These are phyloP conservation scores for Schizaphis graminum DNA, from an alignment of 2,888 invertebrate species.

Conservation along the genomic window DNA sequence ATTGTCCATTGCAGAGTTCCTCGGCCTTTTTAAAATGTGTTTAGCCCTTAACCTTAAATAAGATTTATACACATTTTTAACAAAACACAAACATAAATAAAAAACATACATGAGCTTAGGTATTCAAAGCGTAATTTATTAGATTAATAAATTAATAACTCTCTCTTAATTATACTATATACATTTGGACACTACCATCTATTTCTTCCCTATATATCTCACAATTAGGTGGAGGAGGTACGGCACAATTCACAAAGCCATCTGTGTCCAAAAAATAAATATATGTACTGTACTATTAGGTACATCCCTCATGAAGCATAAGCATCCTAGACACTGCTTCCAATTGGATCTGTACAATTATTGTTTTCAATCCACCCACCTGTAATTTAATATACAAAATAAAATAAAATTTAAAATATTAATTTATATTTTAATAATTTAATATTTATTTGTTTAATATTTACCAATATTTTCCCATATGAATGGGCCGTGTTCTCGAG, in stretches of 20 bases:
- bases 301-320: neutral
- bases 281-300: neutral
- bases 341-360: neutral
- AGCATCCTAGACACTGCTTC: neutral
- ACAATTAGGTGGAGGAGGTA: neutral
- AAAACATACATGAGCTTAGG: too few relatives aligned
- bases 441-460: too few relatives aligned
- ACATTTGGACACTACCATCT: neutral
- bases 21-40: too few relatives aligned
- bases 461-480: too few relatives aligned
- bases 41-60: too few relatives aligned
- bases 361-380: neutral
- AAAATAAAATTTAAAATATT: too few relatives aligned
- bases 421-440: too few relatives aligned
- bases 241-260: neutral
- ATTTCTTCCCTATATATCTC: neutral
- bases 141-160: neutral
- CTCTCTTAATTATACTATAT: neutral
- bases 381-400: neutral
- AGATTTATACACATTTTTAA: neutral
- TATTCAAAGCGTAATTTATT: neutral
- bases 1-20: too few relatives aligned
- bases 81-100: too few relatives aligned
- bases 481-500: too few relatives aligned
- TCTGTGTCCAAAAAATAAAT: neutral